Evolutionary conservation across 2,888 invertebrate genomes (phyloP).

Genomic region (Pseudococcus viburni): DNA sequence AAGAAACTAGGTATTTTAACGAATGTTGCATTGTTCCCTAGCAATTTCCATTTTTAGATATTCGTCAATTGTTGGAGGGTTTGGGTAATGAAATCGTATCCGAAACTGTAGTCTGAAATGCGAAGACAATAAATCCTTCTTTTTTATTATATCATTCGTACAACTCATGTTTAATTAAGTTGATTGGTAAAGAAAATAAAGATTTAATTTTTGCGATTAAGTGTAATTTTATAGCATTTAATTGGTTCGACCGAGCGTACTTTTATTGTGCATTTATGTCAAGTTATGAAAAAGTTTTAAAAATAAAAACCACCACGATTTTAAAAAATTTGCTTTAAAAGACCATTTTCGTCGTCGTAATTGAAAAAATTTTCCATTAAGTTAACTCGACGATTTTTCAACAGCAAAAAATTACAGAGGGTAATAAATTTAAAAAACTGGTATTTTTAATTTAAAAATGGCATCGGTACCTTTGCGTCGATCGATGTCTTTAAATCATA

Average conservation of each 20-base stretch:
- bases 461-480: background rate
- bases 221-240: constrained; percentile 20
- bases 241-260: background rate
- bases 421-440: background rate
- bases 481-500: constrained; percentile 6
- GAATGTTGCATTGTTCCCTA: no score
- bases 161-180: constrained; percentile 41
- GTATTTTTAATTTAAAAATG: background rate
- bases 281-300: constrained; percentile 1
- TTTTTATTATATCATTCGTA: constrained; percentile 26
- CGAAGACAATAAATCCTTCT: constrained; percentile 4
- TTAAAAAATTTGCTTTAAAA: background rate
- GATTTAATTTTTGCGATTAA: constrained; percentile 35
- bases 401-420: background rate
- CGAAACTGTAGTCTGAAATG: background rate
- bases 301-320: no score
- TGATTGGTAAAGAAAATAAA: constrained; percentile 38
- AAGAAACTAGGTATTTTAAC: no score
- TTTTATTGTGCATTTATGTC: constrained; percentile 28
- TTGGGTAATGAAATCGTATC: background rate
- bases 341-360: background rate
- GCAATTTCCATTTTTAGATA: no score
- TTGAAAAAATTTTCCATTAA: constrained; percentile 3
- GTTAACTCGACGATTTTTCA: background rate
- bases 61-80: background rate